A percentile compares a stretch with the other conserved stretches of the same genome.
Evolutionary conservation across 2,797 vertebrate genomes (phyloP).

Genomic region (Microchirus variegatus): DNA sequence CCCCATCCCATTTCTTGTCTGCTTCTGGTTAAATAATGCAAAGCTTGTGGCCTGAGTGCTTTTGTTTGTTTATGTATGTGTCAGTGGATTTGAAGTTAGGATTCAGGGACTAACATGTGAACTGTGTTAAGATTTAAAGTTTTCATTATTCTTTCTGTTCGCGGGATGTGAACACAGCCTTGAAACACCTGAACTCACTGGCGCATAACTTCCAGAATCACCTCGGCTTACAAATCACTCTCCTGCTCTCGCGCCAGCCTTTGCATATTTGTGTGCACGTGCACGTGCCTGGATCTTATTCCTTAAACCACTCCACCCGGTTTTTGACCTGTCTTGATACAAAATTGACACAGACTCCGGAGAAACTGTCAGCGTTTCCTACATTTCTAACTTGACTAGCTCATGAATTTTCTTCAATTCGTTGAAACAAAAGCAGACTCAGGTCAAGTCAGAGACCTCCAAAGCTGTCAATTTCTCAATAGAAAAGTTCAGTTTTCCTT

Average conservation of each 20-base stretch:
- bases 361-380: conserved; percentile 50
- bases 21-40: conserved; percentile 49
- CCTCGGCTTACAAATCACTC: conserved; percentile 12
- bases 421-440: conserved; percentile 34
- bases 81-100: neutral
- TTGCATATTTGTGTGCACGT: conserved; percentile 4
- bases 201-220: conserved; percentile 23
- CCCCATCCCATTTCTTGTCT: conserved; percentile 28
- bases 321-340: conserved; percentile 37
- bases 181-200: conserved; percentile 14
- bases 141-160: conserved; percentile 35
- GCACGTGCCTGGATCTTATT: conserved; percentile 21
- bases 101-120: conserved; percentile 16
- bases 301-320: too few relatives aligned
- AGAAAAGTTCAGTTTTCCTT: too few relatives aligned
- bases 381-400: conserved; percentile 41
- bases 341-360: conserved; percentile 55
- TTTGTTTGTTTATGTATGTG: conserved; percentile 32
- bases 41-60: conserved; percentile 41
- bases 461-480: conserved; percentile 13
- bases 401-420: conserved; percentile 52
- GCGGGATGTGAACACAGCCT: conserved; percentile 17
- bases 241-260: conserved; percentile 7
- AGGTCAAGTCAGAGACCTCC: conserved; percentile 27
- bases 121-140: conserved; percentile 18